A percentile compares a stretch with the other conserved stretches of the same genome.
These are phyloP conservation scores for Thunnus maccoyii DNA, from an alignment of 2,113 vertebrate genomes.

Conservation along the genomic window DNA sequence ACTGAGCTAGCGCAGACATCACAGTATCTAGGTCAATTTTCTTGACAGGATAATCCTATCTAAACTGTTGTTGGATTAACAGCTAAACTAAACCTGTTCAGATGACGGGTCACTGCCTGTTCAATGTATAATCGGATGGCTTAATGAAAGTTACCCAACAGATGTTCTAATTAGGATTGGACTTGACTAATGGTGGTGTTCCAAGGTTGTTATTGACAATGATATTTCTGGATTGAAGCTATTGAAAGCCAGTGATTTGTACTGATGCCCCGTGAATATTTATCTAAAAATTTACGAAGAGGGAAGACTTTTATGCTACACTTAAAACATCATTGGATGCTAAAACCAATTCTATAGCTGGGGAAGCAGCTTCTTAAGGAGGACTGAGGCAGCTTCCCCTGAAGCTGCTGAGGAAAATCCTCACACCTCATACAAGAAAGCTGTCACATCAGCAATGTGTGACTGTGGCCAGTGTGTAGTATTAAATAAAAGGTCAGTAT, in stretches of 20 bases:
- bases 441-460: background rate
- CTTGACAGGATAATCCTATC: slow-evolving; percentile 68
- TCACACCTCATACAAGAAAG: background rate
- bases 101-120: slow-evolving; percentile 49
- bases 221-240: background rate
- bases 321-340: background rate
- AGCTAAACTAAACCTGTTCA: slow-evolving; percentile 64
- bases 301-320: background rate
- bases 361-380: background rate
- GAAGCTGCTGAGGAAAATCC: slow-evolving; percentile 5
- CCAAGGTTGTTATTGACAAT: background rate
- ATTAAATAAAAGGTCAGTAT: background rate
- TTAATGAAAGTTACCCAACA: slow-evolving; percentile 60
- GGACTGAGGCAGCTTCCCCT: background rate
- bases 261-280: background rate
- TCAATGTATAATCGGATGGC: slow-evolving; percentile 36
- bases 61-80: slow-evolving; percentile 71
- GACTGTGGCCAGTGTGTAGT: background rate
- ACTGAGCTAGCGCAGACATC: slow-evolving; percentile 4
- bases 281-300: too few species aligned
- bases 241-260: background rate
- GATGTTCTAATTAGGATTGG: slow-evolving; percentile 46
- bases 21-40: slow-evolving; percentile 62
- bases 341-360: background rate
- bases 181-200: background rate